Conservation (phyloP, 2,797 vertebrate species). For the Gouania willdenowi region DNA sequence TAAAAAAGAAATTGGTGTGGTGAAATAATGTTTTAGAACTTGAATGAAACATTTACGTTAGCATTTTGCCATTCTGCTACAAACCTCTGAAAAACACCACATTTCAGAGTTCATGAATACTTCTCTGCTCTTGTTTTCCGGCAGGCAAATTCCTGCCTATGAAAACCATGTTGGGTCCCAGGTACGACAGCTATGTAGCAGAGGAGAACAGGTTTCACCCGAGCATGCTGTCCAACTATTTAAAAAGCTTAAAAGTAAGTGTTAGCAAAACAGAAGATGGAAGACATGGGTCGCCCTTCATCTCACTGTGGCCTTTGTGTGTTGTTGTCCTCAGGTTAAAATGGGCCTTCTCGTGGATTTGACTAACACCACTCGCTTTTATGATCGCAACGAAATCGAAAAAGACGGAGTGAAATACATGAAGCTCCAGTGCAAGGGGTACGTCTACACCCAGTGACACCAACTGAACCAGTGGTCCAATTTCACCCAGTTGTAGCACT, state of each 20-base stretch:
- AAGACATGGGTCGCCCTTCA: no score
- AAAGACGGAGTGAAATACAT: constrained; percentile 93
- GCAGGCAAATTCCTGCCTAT: constrained; percentile 94
- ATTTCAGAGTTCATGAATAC: no score
- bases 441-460: constrained; percentile 28
- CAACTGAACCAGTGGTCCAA: neutral
- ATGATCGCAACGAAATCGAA: constrained; percentile 92
- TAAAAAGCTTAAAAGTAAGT: constrained; percentile 94
- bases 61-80: no score
- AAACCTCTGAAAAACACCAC: no score
- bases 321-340: constrained; percentile 82
- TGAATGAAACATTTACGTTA: no score
- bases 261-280: neutral
- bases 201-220: constrained; percentile 96
- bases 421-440: constrained; percentile 98
- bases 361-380: constrained; percentile 95
- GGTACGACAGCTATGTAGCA: constrained; percentile 93
- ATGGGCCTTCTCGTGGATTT: constrained; percentile 95
- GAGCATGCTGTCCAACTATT: constrained; percentile 93
- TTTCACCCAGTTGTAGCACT: neutral
- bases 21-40: no score
- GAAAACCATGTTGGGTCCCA: constrained; percentile 97
- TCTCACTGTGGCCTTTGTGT: no score
- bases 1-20: no score
- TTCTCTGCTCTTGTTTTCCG: neutral